Conservation (phyloP, 2,888 invertebrate species). For the Acrobasis repandana region DNA sequence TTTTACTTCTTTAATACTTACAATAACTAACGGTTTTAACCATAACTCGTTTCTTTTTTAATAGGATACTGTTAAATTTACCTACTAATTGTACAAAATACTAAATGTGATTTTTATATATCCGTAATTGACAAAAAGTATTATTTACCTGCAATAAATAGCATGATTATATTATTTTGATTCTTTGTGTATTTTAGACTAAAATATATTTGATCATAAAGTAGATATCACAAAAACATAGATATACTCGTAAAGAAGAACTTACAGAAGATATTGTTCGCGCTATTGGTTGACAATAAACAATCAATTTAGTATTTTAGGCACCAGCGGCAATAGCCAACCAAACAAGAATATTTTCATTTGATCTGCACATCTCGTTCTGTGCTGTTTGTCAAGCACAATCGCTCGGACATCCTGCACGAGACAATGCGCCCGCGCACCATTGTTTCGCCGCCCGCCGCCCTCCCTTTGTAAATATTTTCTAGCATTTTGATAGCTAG, state of each 20-base stretch:
- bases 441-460: slow-evolving; percentile 69
- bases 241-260: background rate
- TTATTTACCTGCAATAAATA: too few species aligned
- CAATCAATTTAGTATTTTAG: slow-evolving; percentile 39
- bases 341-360: slow-evolving; percentile 56
- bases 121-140: too few species aligned
- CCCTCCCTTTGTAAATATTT: slow-evolving; percentile 70
- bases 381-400: slow-evolving; percentile 78
- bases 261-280: background rate
- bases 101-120: background rate
- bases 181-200: too few species aligned
- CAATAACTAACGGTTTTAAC: background rate
- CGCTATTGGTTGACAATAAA: slow-evolving; percentile 2
- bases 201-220: too few species aligned
- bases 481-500: slow-evolving; percentile 57
- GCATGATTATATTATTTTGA: too few species aligned
- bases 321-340: slow-evolving; percentile 43
- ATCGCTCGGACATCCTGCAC: slow-evolving; percentile 77
- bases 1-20: background rate
- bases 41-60: background rate
- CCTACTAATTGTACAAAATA: background rate
- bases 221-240: too few species aligned
- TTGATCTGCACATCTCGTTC: slow-evolving; percentile 64
- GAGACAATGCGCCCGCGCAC: slow-evolving; percentile 72
- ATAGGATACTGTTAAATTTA: background rate